These are phyloP conservation scores for Sphaerodactylus townsendi DNA, from an alignment of 2,113 vertebrate genomes.

Conservation along the genomic window DNA sequence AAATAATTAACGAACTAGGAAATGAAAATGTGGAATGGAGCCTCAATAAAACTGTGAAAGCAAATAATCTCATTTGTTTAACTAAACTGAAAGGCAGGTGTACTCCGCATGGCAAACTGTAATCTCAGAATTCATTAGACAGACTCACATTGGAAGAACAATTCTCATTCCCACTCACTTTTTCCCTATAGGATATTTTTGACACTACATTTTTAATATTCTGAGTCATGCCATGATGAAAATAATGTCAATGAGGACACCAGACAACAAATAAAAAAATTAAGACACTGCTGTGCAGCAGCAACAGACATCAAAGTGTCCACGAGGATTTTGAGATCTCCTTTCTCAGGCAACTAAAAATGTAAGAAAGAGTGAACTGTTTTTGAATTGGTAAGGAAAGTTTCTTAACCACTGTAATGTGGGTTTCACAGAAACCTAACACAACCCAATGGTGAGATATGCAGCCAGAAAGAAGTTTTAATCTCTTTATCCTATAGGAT, in stretches of 20 bases:
- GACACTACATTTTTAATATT: not conserved
- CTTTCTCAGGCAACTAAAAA: not conserved
- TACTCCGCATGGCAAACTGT: not conserved
- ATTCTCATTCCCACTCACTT: not conserved
- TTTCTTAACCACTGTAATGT: not conserved
- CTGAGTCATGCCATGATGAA: not conserved
- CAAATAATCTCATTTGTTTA: constrained; percentile 1
- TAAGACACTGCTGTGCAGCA: not conserved
- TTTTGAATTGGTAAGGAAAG: not conserved
- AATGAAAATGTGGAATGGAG: not conserved
- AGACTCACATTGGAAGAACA: not conserved
- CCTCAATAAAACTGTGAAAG: constrained; percentile 9
- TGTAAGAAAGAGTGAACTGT: not conserved
- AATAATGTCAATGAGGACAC: not conserved
- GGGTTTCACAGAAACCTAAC: not conserved
- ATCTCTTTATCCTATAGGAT: not conserved
- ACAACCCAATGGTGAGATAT: not conserved
- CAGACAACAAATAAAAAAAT: not conserved
- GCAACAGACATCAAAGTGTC: not conserved
- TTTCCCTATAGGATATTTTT: not conserved
- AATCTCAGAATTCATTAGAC: not conserved
- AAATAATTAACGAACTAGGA: not conserved
- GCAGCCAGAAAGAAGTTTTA: not conserved
- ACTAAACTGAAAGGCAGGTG: not conserved
- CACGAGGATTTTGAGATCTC: not conserved